phyloP scores from a whole-genome alignment of 2,888 invertebrate species.

The Metalampra italica region DNA sequence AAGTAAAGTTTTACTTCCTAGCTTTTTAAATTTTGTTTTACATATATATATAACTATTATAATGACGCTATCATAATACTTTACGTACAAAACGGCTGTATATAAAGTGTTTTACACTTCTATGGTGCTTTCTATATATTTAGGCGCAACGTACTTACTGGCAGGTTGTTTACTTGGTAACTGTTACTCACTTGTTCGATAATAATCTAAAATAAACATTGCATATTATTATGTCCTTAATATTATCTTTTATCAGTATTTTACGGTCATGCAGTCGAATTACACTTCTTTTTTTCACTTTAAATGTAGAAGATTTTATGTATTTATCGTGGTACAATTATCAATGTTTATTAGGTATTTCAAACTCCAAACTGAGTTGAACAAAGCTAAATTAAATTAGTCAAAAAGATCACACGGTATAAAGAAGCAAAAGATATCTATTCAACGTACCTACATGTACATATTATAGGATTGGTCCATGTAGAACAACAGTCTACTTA shows the following conservation, averaged over 20 bases:
- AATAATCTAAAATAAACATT: background rate
- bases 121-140: conserved; percentile 44
- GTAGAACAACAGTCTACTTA: no score
- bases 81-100: background rate
- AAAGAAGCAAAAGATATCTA: no score
- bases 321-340: no score
- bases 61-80: background rate
- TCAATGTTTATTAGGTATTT: no score
- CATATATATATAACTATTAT: background rate
- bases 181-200: background rate
- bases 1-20: background rate
- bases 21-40: background rate
- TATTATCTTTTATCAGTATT: background rate
- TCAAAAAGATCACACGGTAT: no score
- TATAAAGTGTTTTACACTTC: conserved; percentile 25
- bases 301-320: no score
- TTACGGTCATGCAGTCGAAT: no score
- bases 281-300: no score
- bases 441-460: no score
- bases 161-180: background rate
- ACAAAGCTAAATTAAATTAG: no score
- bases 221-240: background rate
- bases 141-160: conserved; percentile 42
- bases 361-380: no score
- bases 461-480: no score